phyloP scores from a whole-genome alignment of 2,888 invertebrate species.

The Marronus borbonicus region DNA sequence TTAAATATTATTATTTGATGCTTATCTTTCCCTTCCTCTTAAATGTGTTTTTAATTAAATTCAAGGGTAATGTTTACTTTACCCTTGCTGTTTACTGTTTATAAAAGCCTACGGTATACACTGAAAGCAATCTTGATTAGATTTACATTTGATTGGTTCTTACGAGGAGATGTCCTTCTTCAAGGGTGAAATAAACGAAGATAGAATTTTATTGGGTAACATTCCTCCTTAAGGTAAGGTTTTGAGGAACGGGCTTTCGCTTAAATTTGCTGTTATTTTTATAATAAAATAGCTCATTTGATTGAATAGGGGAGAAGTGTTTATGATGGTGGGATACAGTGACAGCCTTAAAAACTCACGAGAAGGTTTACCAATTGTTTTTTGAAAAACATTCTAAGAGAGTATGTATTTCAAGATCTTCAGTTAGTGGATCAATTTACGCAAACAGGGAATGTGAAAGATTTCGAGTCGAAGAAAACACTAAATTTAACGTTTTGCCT shows the following conservation, averaged over 20 bases:
- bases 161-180: neutral
- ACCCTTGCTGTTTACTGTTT: neutral
- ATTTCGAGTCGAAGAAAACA: too few relatives aligned
- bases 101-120: neutral
- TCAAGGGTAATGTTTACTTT: neutral
- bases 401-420: too few relatives aligned
- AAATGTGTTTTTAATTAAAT: neutral
- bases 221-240: neutral
- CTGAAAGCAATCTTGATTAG: constrained; percentile 5
- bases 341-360: too few relatives aligned
- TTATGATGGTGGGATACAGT: too few relatives aligned
- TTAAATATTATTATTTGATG: neutral
- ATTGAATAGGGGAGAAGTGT: too few relatives aligned
- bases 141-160: constrained; percentile 14
- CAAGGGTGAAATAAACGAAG: constrained; percentile 7
- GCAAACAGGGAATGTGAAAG: too few relatives aligned
- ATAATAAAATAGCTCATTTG: too few relatives aligned
- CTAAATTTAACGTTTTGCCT: too few relatives aligned
- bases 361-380: too few relatives aligned
- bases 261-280: neutral
- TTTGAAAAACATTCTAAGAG: too few relatives aligned
- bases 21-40: neutral
- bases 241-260: neutral
- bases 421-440: too few relatives aligned
- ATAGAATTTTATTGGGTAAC: neutral